These are phyloP conservation scores for Tenodera sinensis DNA, from an alignment of 2,888 invertebrate species.

Conservation along the genomic window DNA sequence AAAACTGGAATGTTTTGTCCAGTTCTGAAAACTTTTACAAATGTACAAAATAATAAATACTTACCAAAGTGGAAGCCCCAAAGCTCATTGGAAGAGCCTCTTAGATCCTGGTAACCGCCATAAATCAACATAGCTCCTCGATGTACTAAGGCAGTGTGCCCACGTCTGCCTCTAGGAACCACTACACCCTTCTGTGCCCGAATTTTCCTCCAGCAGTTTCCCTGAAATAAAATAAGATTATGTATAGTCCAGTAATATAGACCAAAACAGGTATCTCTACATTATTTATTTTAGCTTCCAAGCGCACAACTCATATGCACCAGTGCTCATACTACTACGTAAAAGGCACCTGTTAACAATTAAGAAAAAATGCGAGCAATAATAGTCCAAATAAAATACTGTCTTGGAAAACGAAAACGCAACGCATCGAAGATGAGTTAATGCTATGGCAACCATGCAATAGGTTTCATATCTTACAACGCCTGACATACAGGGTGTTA, in stretches of 20 bases:
- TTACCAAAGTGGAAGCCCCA: slow-evolving; percentile 87
- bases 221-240: slow-evolving; percentile 42
- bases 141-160: slow-evolving; percentile 78
- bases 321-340: background rate
- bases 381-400: too few relatives aligned
- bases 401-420: too few relatives aligned
- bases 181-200: slow-evolving; percentile 52
- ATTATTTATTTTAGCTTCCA: slow-evolving; percentile 31
- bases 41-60: slow-evolving; percentile 21
- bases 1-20: too few relatives aligned
- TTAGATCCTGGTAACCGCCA: slow-evolving; percentile 82
- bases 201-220: slow-evolving; percentile 59
- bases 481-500: too few relatives aligned
- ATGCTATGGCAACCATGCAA: too few relatives aligned
- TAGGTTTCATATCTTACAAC: too few relatives aligned
- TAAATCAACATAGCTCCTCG: slow-evolving; percentile 77
- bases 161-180: slow-evolving; percentile 72
- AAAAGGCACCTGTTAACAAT: background rate
- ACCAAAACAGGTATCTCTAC: too few relatives aligned
- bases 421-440: too few relatives aligned
- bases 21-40: too few relatives aligned
- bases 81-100: slow-evolving; percentile 78
- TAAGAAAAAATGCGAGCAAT: too few relatives aligned
- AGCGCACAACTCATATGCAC: background rate
- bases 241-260: too few relatives aligned